Percentiles rank a stretch among this genome's conserved stretches.
phyloP scores from a whole-genome alignment of 2,888 invertebrate genomes.

The Calameuta idolon region DNA sequence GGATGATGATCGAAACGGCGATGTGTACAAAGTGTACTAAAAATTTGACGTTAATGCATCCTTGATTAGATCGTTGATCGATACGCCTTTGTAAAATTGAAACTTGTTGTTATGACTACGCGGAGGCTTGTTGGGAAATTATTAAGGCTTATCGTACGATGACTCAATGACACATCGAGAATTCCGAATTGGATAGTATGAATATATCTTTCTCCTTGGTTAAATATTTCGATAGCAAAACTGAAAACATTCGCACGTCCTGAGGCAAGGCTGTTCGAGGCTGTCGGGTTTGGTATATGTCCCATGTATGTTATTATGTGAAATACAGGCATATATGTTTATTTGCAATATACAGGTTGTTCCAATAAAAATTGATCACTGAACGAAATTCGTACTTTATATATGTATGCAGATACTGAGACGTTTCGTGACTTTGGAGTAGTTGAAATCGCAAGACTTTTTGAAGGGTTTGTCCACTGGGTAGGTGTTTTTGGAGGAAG shows the following conservation, averaged over 20 bases:
- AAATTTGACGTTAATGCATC: neutral
- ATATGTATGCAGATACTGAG: neutral
- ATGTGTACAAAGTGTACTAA: neutral
- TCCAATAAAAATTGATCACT: neutral
- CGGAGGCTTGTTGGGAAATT: neutral
- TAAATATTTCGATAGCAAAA: neutral
- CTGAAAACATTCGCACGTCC: conserved; percentile 12
- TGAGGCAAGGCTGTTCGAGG: conserved; percentile 27
- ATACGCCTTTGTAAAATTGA: neutral
- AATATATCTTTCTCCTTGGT: neutral
- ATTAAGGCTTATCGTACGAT: neutral
- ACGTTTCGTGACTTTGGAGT: too few relatives aligned
- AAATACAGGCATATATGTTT: neutral
- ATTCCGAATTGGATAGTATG: neutral
- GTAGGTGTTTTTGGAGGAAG: too few relatives aligned
- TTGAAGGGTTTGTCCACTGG: too few relatives aligned
- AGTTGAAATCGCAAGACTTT: too few relatives aligned
- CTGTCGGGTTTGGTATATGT: conserved; percentile 12
- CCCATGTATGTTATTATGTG: conserved; percentile 10
- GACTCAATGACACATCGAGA: neutral
- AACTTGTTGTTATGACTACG: neutral
- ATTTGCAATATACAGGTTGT: neutral
- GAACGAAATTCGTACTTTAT: neutral
- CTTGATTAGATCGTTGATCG: neutral
- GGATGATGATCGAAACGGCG: neutral